Evolutionary conservation across 2,888 invertebrate genomes (phyloP), one percentile per base, ranked within the genome.

Genomic region (Drosophila picticornis): DNA sequence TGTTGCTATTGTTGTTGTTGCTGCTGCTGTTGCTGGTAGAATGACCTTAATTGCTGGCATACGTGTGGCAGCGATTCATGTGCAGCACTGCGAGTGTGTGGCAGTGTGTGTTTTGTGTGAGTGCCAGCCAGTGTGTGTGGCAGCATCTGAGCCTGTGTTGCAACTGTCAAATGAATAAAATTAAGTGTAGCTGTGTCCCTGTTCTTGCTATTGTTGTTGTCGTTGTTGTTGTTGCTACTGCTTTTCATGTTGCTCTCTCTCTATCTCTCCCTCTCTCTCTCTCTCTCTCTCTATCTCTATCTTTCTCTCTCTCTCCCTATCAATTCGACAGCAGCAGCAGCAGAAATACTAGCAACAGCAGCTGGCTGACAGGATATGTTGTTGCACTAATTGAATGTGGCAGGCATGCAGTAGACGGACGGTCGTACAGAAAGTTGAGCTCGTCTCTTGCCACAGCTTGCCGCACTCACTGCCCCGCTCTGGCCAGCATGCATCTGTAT

Each of bases 301-400:
- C 16, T 7, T 0, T 16, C 34, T 6, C 36, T 19, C 38, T 19
- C 38, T 13, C 13, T 13, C 22, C 13, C 22, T 48, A 53, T 65
- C 58, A 57, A 40, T 32, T 22, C 46, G 19, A 50, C 62, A 68
- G 63, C 59, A 66, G 72, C 66, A 72, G 66, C 36, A 36, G 38
- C 59, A 68, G 71, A 51, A 65, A 73, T 56, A 71, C 51, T 63
- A 73, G 67, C 70, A 70, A 67, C 66, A 71, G 73, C 86, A 88
- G 81, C 87, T 84, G 84, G 61, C 57, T 86, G 90, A 80, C 89
- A 91, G 90, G 90, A 90, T 86, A 91, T 90, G 91, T 88, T 87
- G 91, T 88, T 87, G 89, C 87, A 84, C 88, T 90, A 90, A 90
- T 91, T 90, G 90, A 91, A 91, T 85, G 89, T 90, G 90, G 91